Percentiles rank a stretch among this genome's conserved stretches.
Evolutionary conservation across 35 echinoderm and acorn worm genomes (phyloP).

Genomic region (Eucidaris tribuloides): DNA sequence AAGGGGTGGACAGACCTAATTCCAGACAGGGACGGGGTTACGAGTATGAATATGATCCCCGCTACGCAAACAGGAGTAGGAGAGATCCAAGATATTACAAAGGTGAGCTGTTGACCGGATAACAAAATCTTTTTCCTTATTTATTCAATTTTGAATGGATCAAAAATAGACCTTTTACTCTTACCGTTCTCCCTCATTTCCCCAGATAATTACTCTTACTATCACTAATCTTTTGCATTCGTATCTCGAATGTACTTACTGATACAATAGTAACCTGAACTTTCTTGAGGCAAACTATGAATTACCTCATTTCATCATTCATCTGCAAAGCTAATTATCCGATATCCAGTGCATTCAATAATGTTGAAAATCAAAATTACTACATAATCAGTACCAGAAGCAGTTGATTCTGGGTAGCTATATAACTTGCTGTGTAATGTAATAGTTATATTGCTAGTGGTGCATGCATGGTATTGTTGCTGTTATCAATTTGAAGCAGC

Average conservation of each 20-base stretch:
- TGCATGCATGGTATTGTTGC: too few species aligned
- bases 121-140: background rate
- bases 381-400: too few species aligned
- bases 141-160: too few species aligned
- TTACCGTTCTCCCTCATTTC: background rate
- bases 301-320: too few species aligned
- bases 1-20: conserved; percentile 37
- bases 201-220: background rate
- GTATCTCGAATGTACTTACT: background rate
- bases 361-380: too few species aligned
- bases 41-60: conserved; percentile 42
- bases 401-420: too few species aligned
- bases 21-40: conserved; percentile 38
- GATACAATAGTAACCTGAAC: background rate
- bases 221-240: background rate
- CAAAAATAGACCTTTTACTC: background rate
- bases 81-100: conserved; percentile 27
- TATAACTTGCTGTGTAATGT: too few species aligned
- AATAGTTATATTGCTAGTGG: too few species aligned
- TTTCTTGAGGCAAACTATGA: too few species aligned
- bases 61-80: conserved; percentile 16
- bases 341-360: too few species aligned
- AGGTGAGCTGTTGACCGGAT: background rate
- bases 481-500: too few species aligned
- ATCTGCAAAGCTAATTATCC: too few species aligned